Base-by-base conservation (phyloP, 2,113 vertebrate species). In the Delphinus delphis region DNA sequence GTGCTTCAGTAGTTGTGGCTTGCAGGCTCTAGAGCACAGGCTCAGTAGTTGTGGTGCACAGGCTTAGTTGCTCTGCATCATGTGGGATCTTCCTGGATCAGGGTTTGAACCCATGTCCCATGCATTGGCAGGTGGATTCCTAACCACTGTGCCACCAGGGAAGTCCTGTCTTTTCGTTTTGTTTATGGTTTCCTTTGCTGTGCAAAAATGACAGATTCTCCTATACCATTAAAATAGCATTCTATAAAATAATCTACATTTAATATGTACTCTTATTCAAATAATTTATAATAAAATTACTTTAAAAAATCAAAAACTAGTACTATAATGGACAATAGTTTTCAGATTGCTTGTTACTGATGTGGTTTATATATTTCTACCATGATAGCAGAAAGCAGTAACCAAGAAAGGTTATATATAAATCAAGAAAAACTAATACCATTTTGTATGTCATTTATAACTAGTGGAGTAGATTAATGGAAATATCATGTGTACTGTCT, bases 371-470 rank as follows among this genome's bases (percentile, higher is more conserved):
- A 5, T 17, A 12, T 96, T 36, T 73, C 71, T 85, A 74, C 5
- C 71, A 26, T 13, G 80, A 90, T 5, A 41, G 13, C 15, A 80
- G 63, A 96, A 83, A 88, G 36, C 92, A 97, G n/a, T 92, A 97
- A 65, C n/a, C 84, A 68, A 93, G 91, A 83, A 80, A 85, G 13
- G 1, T 55, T 88, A 70, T 53, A 17, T 7, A n/a, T 94, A 81
- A 68, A 60, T 88, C 67, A 96, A 96, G 28, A 68, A 94, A 20
- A 96, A 92, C 1, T 31, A 33, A 95, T 81, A 96, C 0, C 14
- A 33, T 90, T 97, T 53, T 76, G 28, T 80, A 95, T 47, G 55
- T 41, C 2, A 68, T 83, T 95, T 97, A 53, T 90, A 94, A 90
- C 13, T 41, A 60, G 31, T 14, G 3, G 68, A 44, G 28, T 67